Percentiles rank a stretch among this genome's conserved stretches.
phyloP scores from a whole-genome alignment of 2,113 vertebrate genomes.

The Neomonachus schauinslandi region DNA sequence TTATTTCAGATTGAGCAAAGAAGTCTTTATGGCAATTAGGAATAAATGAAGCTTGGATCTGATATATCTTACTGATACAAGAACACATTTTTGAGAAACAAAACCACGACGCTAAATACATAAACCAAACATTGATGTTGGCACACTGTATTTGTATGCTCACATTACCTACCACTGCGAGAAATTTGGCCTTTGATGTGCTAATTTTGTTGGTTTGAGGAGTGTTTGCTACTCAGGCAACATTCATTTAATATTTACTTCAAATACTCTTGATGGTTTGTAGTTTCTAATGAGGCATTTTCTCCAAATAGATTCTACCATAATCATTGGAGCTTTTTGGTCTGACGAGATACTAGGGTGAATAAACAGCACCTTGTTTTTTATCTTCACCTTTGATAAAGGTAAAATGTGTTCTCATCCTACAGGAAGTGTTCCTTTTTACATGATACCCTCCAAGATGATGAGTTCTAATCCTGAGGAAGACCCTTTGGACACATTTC shows the following conservation, averaged over 20 bases:
- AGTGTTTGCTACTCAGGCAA: neutral
- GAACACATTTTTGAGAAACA: neutral
- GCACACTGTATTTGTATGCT: neutral
- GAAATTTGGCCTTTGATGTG: neutral
- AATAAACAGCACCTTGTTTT: conserved; percentile 34
- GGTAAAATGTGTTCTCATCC: conserved; percentile 72
- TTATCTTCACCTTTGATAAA: conserved; percentile 53
- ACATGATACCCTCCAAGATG: conserved; percentile 93
- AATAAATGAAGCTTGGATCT: neutral
- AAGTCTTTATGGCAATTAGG: neutral
- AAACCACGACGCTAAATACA: neutral
- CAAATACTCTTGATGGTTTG: conserved; percentile 18
- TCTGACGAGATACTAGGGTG: neutral
- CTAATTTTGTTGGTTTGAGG: neutral
- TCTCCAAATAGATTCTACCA: neutral
- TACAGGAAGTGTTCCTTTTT: conserved; percentile 89
- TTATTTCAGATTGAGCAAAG: neutral
- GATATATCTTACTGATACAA: neutral
- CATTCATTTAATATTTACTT: neutral
- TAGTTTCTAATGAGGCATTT: conserved; percentile 20
- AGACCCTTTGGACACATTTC: conserved; percentile 92
- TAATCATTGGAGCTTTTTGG: conserved; percentile 52
- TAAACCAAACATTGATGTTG: neutral
- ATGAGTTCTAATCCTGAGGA: conserved; percentile 95
- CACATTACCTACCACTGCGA: neutral